phyloP scores from a whole-genome alignment of 1,140 invertebrate species.

The Lamellibrachia luymesi region DNA sequence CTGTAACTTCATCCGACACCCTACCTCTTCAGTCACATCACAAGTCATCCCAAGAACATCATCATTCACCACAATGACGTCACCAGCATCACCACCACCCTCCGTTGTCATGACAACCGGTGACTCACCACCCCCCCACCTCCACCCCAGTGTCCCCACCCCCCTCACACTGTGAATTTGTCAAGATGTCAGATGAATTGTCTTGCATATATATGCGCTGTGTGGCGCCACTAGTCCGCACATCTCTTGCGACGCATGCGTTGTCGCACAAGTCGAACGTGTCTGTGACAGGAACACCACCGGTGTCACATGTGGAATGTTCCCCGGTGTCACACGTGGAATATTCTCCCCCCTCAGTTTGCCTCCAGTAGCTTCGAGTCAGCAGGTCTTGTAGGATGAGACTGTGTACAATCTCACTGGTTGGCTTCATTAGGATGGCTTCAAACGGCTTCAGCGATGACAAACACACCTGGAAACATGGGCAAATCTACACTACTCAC shows the following conservation, averaged over 20 bases:
- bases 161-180: neutral
- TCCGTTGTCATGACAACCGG: neutral
- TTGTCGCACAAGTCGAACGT: neutral
- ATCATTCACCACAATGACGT: neutral
- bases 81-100: neutral
- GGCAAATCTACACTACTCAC: no score
- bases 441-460: slow-evolving; percentile 60
- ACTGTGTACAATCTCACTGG: slow-evolving; percentile 70
- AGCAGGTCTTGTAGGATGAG: slow-evolving; percentile 69
- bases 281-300: slow-evolving; percentile 59
- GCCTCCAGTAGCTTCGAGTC: slow-evolving; percentile 28
- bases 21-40: neutral
- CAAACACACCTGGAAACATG: slow-evolving; percentile 54
- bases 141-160: neutral
- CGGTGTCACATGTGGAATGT: no score
- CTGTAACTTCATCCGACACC: neutral
- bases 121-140: neutral
- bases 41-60: neutral
- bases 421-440: slow-evolving; percentile 71
- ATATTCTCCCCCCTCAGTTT: neutral
- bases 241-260: neutral
- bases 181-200: neutral
- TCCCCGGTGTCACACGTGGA: slow-evolving; percentile 20
- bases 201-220: neutral
- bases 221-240: neutral